These are phyloP conservation scores for Rhodophaea formosa DNA, from an alignment of 2,888 invertebrate species.

Conservation along the genomic window DNA sequence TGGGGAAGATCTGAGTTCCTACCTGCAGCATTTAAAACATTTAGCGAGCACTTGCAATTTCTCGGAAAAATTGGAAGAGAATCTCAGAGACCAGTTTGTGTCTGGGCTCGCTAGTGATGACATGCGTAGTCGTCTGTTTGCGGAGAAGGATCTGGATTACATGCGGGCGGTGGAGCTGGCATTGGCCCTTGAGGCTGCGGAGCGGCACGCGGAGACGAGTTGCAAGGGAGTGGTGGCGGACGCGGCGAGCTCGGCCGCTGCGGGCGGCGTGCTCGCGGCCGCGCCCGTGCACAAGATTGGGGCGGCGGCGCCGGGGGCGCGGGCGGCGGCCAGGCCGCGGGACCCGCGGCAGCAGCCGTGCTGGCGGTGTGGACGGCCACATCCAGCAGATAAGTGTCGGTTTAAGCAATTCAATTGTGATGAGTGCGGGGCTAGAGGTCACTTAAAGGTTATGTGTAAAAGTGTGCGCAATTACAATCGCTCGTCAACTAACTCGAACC, in stretches of 20 bases:
- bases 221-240: not conserved
- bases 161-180: slow-evolving; percentile 35
- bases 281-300: not conserved
- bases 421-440: not conserved
- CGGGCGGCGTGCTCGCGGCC: not conserved
- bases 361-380: not conserved
- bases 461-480: not conserved
- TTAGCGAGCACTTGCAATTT: slow-evolving; percentile 30
- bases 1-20: slow-evolving; percentile 25
- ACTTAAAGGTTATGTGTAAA: not conserved
- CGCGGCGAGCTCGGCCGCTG: not conserved
- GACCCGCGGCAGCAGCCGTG: not conserved
- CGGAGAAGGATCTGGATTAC: slow-evolving; percentile 31
- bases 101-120: slow-evolving; percentile 30
- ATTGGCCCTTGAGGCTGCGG: slow-evolving; percentile 25
- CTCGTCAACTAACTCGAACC: not conserved
- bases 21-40: slow-evolving; percentile 29
- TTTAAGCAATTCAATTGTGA: slow-evolving; percentile 14
- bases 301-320: not conserved
- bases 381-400: slow-evolving; percentile 6
- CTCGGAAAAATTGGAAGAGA: slow-evolving; percentile 17
- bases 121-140: slow-evolving; percentile 34
- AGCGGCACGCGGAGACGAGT: not conserved
- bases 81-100: too few relatives aligned
- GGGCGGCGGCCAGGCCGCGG: not conserved